Evolutionary conservation across 2,888 invertebrate species (phyloP).

Genomic region (Sinhomidia bicolor): DNA sequence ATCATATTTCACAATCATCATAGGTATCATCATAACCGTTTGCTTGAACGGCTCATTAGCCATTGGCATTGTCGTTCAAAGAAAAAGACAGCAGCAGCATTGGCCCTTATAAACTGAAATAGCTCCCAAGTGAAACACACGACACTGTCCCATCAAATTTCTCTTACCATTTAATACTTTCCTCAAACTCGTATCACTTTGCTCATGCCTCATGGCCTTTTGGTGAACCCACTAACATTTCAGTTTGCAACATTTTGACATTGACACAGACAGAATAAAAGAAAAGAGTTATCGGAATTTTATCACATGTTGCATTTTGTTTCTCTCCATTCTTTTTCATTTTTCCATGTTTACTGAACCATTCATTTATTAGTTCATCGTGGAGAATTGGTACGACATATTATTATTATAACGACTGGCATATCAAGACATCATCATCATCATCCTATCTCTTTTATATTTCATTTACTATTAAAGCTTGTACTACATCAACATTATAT

Average conservation of each 20-base stretch:
- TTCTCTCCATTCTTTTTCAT: too few relatives aligned
- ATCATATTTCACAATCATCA: slow-evolving; percentile 24
- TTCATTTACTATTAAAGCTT: too few relatives aligned
- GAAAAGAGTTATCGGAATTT: slow-evolving; percentile 66
- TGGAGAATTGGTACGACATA: neutral
- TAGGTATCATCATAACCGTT: slow-evolving; percentile 34
- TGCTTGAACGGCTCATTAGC: slow-evolving; percentile 61
- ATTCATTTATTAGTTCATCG: slow-evolving; percentile 8
- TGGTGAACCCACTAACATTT: slow-evolving; percentile 7
- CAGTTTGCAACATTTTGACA: slow-evolving; percentile 25
- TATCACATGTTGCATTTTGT: slow-evolving; percentile 64
- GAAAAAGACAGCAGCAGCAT: neutral
- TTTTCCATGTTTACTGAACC: slow-evolving; percentile 26
- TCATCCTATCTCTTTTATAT: neutral
- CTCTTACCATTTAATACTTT: neutral
- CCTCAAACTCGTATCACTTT: neutral
- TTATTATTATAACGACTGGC: slow-evolving; percentile 18
- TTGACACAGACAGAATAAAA: neutral
- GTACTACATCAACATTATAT: neutral
- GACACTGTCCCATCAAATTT: neutral
- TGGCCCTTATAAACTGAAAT: neutral
- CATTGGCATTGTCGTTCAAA: slow-evolving; percentile 18
- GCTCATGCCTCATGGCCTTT: neutral
- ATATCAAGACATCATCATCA: slow-evolving; percentile 57
- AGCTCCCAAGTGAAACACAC: neutral